Base-by-base conservation (phyloP, 2,797 vertebrate genomes). In the Zenarchopterus dispar region DNA sequence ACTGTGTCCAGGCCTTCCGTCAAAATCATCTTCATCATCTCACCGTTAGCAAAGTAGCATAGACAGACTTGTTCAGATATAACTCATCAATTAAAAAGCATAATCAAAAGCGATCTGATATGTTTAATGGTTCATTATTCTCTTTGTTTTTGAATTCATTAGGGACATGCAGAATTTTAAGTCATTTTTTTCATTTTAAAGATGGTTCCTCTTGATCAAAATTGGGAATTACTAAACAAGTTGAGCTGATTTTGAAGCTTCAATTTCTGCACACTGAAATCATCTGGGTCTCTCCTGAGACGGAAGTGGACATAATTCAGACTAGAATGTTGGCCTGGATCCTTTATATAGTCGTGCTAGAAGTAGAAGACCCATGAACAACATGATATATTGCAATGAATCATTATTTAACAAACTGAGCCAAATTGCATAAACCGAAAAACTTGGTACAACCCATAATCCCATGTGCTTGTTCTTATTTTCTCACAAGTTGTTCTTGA, bases 51-150 rank as follows among this genome's bases (percentile, higher is more conserved):
- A 56, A 50, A 66, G 66, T 67, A 67, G 73, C 81, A 70, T 70
- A 49, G 67, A 73, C 68, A 70, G 70, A 77, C 68, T 67, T 73
- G 49, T 85, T 84, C 63, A 74, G 71, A 56, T 88, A 77, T 88
- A 88, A 87, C 62, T 75, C 82, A 77, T 81, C 68, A 78, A 88
- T 86, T 83, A 90, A 90, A 90, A 84, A 80, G 81, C 86, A 89
- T 85, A 49, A 73, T 80, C 51, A 80, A 81, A 28, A 84, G 33
- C 24, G 5, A 28, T 49, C 6, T 4, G n/a, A 7, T 26, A 56
- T 44, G 9, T 52, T 31, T 0, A 53, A 2, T 0, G 28, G 33
- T 41, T 57, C 18, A 13, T 16, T 33, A 16, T 56, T 22, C 9
- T 24, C 7, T 4, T 19, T 15, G 1, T 53, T 51, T 54, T 26